These are phyloP conservation scores for Agrotis clavis DNA, from an alignment of 2,888 invertebrate species.

Conservation along the genomic window DNA sequence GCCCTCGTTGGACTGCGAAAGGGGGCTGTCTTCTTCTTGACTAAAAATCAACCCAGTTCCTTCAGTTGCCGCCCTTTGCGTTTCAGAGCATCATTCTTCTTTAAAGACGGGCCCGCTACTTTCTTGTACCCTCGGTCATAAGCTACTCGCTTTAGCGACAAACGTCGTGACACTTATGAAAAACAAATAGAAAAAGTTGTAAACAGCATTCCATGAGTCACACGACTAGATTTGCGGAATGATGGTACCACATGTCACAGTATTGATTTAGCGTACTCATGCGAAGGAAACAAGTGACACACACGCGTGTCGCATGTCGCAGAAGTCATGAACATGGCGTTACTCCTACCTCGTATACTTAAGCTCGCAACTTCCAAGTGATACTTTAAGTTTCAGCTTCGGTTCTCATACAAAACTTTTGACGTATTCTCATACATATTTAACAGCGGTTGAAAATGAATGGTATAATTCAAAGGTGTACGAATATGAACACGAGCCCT, in stretches of 20 bases:
- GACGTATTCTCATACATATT: slow-evolving; percentile 82
- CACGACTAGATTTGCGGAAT: neutral
- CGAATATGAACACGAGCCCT: slow-evolving; percentile 63
- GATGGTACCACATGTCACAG: neutral
- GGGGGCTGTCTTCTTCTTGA: too few relatives aligned
- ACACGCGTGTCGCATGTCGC: neutral
- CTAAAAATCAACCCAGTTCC: too few relatives aligned
- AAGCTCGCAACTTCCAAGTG: slow-evolving; percentile 61
- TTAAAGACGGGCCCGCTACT: too few relatives aligned
- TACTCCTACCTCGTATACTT: slow-evolving; percentile 73
- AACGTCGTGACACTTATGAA: too few relatives aligned
- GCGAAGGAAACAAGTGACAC: neutral
- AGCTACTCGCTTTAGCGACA: too few relatives aligned
- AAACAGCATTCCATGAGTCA: neutral
- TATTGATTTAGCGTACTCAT: too few relatives aligned
- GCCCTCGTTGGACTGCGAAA: too few relatives aligned
- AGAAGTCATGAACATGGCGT: slow-evolving; percentile 29
- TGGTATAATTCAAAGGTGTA: slow-evolving; percentile 71
- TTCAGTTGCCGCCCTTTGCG: too few relatives aligned
- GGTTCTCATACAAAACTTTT: slow-evolving; percentile 75
- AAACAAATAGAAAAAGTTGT: too few relatives aligned
- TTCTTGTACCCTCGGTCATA: too few relatives aligned
- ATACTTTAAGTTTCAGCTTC: slow-evolving; percentile 78
- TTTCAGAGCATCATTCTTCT: too few relatives aligned
- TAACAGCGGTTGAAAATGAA: slow-evolving; percentile 75